Base-by-base conservation (phyloP, 2,888 invertebrate genomes). In the Tineola bisselliella region DNA sequence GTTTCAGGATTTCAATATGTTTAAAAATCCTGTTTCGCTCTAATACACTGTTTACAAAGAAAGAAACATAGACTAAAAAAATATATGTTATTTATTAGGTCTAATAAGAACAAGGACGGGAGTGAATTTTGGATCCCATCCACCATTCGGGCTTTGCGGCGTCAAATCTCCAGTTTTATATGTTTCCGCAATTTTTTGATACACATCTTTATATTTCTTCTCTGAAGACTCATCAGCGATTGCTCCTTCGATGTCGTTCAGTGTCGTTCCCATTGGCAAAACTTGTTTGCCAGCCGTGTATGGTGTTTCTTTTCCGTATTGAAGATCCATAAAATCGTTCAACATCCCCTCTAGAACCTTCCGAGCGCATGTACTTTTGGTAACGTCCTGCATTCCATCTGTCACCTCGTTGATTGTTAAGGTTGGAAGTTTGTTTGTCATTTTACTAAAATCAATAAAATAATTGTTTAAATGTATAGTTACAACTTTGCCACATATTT, bases 281-380 rank as follows among this genome's bases (percentile, higher is more conserved):
- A 86, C 76, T 60, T 74, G 75, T 63, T 83, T 72, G 4, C 86
- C 86, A 1, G 81, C 83, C 0, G 86, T 84, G 68, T 82, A 86
- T 0, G 80, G 79, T 3, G 84, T 86, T 59, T 76, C 75, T 63
- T 80, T 81, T 0, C 71, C 79, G 52, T 77, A 83, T 25, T 79
- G 79, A 0, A 86, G 69, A 62, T 84, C 83, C 84, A 86, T 84
- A 68, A 69, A 81, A 64, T 86, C 86, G 44, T 83, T 82, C 0
- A 86, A 70, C 10, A 86, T 64, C 1, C 82, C 79, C 68, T 77
- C 79, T 11, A 84, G 70, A 56, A 82, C 79, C 62, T 76, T 83
- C 68, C 76, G 76, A 1, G 77, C 68, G 44, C 66, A 70, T 0
- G 67, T 63, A 4, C 69, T 74, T 17, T 74, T 72, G 15, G 75